These are phyloP conservation scores for Pemphredon lugubris DNA, from an alignment of 2,888 invertebrate species.

Conservation along the genomic window DNA sequence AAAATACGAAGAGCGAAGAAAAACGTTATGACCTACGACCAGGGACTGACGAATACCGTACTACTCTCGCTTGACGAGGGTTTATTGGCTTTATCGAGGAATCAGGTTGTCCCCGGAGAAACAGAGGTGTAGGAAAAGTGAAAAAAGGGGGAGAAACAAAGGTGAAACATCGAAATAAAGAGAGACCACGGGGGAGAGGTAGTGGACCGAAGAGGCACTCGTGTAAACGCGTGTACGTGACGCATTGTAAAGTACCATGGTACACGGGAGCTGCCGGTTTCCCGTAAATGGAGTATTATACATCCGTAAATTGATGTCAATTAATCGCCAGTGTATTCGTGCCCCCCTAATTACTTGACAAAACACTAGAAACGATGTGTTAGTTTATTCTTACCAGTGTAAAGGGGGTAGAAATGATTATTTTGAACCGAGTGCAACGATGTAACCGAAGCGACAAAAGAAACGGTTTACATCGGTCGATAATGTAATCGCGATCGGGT, in stretches of 20 bases:
- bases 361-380: no score
- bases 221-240: not conserved
- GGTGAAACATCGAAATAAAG: slow-evolving; percentile 12
- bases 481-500: no score
- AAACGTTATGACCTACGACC: slow-evolving; percentile 54
- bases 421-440: no score
- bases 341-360: no score
- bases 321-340: no score
- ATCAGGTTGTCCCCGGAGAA: slow-evolving; percentile 55
- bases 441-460: no score
- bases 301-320: no score
- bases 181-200: slow-evolving; percentile 12
- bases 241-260: not conserved
- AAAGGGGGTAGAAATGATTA: no score
- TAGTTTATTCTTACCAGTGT: no score
- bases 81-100: slow-evolving; percentile 75
- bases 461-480: no score
- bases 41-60: slow-evolving; percentile 29
- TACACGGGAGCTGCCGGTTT: not conserved
- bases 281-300: not conserved
- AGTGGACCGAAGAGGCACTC: no score
- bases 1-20: slow-evolving; percentile 60
- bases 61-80: slow-evolving; percentile 73
- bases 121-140: slow-evolving; percentile 1
- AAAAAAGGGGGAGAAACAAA: slow-evolving; percentile 10